A percentile compares a stretch with the other conserved stretches of the same genome.
These are phyloP conservation scores for Nyctereutes procyonoides DNA, from an alignment of 2,113 vertebrate species.

Conservation along the genomic window DNA sequence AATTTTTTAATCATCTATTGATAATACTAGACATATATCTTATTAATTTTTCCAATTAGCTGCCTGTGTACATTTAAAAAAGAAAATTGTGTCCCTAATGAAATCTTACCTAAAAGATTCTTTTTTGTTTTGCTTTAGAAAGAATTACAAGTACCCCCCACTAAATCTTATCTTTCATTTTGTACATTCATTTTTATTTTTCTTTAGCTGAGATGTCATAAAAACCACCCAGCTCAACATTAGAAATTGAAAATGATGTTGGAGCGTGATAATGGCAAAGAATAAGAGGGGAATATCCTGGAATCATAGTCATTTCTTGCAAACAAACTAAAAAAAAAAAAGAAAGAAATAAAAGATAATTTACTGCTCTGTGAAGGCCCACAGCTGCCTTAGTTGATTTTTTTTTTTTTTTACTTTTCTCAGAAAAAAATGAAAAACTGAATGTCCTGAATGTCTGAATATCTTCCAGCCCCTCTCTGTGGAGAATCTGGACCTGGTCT, in stretches of 20 bases:
- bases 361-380: constrained; percentile 10
- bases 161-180: constrained; percentile 63
- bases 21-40: constrained; percentile 58
- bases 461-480: background rate
- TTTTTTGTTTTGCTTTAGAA: constrained; percentile 12
- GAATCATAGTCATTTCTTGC: constrained; percentile 46
- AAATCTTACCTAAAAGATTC: constrained; percentile 51
- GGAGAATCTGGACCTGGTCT: background rate
- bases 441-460: background rate
- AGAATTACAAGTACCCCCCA: constrained; percentile 14
- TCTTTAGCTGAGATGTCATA: constrained; percentile 40
- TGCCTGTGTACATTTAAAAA: constrained; percentile 40
- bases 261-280: constrained; percentile 19
- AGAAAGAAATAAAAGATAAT: constrained; percentile 18
- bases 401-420: background rate
- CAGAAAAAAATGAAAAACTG: background rate
- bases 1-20: constrained; percentile 35
- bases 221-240: constrained; percentile 65
- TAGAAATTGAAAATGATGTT: constrained; percentile 70
- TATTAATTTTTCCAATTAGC: constrained; percentile 34
- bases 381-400: background rate
- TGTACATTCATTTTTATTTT: constrained; percentile 55
- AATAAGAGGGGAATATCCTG: constrained; percentile 44
- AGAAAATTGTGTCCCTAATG: constrained; percentile 54
- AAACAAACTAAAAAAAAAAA: constrained; percentile 11